A percentile compares a stretch with the other conserved stretches of the same genome.
phyloP scores from a whole-genome alignment of 1,140 invertebrate species.

The Drosophila dunni region DNA sequence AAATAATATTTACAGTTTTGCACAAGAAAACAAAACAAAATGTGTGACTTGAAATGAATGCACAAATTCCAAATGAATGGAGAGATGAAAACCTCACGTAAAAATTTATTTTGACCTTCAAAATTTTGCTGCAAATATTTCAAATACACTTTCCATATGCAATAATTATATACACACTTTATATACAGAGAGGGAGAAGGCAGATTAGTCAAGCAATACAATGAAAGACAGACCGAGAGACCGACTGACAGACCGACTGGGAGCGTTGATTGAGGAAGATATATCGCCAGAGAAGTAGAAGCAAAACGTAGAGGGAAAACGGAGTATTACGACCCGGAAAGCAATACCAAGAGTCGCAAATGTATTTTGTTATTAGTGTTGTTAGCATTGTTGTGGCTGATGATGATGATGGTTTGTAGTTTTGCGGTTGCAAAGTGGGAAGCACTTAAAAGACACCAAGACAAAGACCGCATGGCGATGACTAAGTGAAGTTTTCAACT shows the following conservation, averaged over 20 bases:
- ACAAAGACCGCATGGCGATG: slow-evolving; percentile 30
- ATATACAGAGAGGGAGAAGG: no score
- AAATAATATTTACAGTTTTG: neutral
- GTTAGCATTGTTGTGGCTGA: neutral
- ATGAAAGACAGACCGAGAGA: slow-evolving; percentile 5
- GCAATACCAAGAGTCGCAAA: slow-evolving; percentile 40
- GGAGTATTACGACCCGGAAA: slow-evolving; percentile 40
- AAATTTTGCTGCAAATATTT: slow-evolving; percentile 15
- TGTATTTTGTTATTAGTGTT: slow-evolving; percentile 10
- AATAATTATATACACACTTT: neutral
- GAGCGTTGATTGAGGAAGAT: neutral
- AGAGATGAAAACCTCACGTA: slow-evolving; percentile 19
- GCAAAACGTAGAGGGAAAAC: neutral
- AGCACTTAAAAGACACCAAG: slow-evolving; percentile 54
- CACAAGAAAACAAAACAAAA: neutral
- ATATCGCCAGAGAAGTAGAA: neutral
- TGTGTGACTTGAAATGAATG: neutral
- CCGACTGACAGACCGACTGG: neutral
- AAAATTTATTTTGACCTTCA: slow-evolving; percentile 21
- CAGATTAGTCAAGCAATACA: slow-evolving; percentile 14
- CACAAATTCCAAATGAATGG: neutral
- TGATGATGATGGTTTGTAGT: slow-evolving; percentile 25
- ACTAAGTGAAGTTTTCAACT: slow-evolving; percentile 34
- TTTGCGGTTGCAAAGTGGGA: slow-evolving; percentile 57
- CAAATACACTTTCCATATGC: slow-evolving; percentile 14